These are phyloP conservation scores for Globodera ellingtonae DNA, from an alignment of 1,140 invertebrate species.

Conservation along the genomic window DNA sequence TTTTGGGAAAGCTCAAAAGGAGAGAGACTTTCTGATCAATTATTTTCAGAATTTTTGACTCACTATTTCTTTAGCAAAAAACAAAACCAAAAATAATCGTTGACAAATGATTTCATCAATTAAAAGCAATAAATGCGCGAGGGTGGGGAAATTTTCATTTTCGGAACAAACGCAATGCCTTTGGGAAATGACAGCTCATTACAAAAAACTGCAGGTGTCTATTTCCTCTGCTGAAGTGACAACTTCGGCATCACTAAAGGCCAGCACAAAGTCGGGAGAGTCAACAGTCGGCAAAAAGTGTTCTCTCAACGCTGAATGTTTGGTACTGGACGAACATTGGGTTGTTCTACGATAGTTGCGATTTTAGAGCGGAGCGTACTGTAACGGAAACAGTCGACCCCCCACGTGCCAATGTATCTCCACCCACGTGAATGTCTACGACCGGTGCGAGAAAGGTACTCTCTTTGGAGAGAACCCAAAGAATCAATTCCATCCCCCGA, in stretches of 20 bases:
- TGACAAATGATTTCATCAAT: no score
- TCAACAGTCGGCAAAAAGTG: constrained; percentile 56
- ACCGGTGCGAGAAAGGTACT: constrained; percentile 61
- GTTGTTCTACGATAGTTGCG: not conserved
- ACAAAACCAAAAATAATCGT: no score
- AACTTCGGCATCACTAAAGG: not conserved
- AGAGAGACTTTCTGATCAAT: no score
- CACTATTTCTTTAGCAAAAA: no score
- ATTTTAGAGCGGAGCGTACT: constrained; percentile 56
- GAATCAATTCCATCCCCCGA: not conserved
- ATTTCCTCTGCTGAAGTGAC: constrained; percentile 12
- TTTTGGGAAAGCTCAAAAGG: no score
- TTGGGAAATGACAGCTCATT: not conserved
- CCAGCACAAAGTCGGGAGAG: constrained; percentile 28
- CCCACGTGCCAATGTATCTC: constrained; percentile 64
- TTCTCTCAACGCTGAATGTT: constrained; percentile 62
- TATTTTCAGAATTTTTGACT: no score
- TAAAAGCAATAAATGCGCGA: no score
- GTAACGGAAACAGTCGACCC: constrained; percentile 64
- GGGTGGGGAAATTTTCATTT: no score
- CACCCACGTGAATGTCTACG: constrained; percentile 61
- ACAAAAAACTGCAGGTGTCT: not conserved
- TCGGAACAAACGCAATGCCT: no score
- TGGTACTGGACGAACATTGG: constrained; percentile 23
- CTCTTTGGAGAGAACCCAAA: not conserved